Base-by-base conservation (phyloP, 2,113 vertebrate species). In the Elaphurus davidianus region DNA sequence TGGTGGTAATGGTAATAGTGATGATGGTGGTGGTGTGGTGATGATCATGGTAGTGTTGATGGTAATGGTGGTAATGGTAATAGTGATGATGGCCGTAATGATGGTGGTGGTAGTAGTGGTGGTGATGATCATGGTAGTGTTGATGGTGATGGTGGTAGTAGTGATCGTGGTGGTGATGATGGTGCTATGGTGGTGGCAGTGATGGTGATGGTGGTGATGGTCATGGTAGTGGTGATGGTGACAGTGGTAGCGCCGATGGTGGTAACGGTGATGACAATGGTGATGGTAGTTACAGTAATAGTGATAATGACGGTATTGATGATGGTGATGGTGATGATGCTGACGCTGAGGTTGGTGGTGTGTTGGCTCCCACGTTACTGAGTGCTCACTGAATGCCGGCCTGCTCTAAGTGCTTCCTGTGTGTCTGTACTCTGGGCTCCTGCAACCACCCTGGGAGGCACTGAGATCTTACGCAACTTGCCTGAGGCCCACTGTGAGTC, bases 91-190 rank as follows among this genome's bases (percentile, higher is more conserved):
- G 28, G 1, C 27, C 8, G 1, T 47, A 7, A 0, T 23, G 8
- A 1, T 30, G 23, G 2, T 10, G 6, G 0, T 62, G 19, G 0
- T 30, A 0, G 0, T 76, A 28, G 0, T 47, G 62, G 0, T 17
- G 28, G 1, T 71, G n/a, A 1, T 17, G 5, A 0, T 50, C 23
- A 0, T 23, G 25, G 0, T 40, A 3, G 0, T 60, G 30, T 0
- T 54, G 17, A 0, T 30, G 4, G 0, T 33, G 62, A 0, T 57
- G 36, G 0, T 21, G 14, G 0, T 28, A 45, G 57, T 4, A 14
- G 0, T 57, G 36, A 1, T 57, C 2, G 1, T 7, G 36, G 0
- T 54, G 6, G 0, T 78, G 43, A 0, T 55, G 27, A 0, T 21
- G 5, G 4, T 33, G 50, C 1, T 55, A 11, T 12, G 13, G n/a